phyloP scores from a whole-genome alignment of 2,113 vertebrate species.

The Tyto alba region DNA sequence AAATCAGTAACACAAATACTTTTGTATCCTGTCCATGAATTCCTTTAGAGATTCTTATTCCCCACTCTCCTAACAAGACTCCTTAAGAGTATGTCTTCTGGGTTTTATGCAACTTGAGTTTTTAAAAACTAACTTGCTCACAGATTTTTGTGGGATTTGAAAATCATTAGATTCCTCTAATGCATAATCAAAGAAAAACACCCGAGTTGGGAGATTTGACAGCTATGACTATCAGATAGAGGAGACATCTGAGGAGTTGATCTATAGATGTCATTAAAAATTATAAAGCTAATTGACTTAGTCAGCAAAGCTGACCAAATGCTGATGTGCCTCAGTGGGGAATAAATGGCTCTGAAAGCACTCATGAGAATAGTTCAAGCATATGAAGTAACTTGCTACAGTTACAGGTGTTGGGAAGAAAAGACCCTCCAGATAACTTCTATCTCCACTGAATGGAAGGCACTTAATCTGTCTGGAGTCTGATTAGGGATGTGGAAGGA shows the following conservation, averaged over 20 bases:
- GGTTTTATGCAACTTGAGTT: background rate
- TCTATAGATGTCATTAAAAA: background rate
- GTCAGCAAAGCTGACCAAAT: background rate
- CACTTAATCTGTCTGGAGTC: background rate
- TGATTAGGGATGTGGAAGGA: background rate
- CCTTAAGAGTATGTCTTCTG: background rate
- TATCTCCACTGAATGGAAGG: background rate
- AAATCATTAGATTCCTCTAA: background rate
- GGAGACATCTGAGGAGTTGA: background rate
- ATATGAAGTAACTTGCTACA: background rate
- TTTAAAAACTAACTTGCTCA: background rate
- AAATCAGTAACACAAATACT: background rate
- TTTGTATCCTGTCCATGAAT: background rate
- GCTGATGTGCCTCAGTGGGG: background rate
- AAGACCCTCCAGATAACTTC: background rate
- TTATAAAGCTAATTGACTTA: background rate
- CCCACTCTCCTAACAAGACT: background rate
- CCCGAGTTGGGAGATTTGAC: background rate
- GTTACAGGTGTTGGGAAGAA: background rate
- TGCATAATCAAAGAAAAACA: background rate
- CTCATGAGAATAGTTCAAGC: background rate
- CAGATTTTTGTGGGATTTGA: background rate
- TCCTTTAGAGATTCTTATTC: background rate
- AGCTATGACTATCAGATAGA: background rate
- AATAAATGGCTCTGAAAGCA: background rate